A percentile compares a stretch with the other conserved stretches of the same genome.
Conservation (phyloP, 2,888 invertebrate genomes). For the Andrena bicolor region DNA sequence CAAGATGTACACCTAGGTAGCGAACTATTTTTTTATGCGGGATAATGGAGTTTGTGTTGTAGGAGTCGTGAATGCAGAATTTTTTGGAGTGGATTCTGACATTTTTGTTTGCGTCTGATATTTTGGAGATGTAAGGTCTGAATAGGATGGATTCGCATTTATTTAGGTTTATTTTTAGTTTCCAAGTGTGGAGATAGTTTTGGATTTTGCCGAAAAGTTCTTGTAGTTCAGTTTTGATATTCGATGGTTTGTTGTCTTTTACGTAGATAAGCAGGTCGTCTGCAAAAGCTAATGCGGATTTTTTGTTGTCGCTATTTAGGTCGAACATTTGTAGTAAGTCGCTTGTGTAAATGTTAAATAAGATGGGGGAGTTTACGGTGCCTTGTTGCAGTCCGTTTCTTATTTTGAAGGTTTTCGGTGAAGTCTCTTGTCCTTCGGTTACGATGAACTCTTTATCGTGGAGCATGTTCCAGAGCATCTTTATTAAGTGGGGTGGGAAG, state of each 20-base stretch:
- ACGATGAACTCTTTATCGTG: constrained; percentile 38
- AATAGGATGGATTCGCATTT: constrained; percentile 47
- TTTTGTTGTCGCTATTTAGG: constrained; percentile 3
- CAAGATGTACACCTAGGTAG: no score
- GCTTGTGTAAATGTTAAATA: constrained; percentile 52
- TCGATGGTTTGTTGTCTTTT: background rate
- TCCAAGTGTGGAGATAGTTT: constrained; percentile 36
- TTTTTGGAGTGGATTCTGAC: no score
- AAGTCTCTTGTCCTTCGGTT: background rate
- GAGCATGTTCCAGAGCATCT: constrained; percentile 46
- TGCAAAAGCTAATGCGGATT: constrained; percentile 53
- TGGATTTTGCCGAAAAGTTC: background rate
- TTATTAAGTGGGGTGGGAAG: background rate
- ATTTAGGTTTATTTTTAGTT: constrained; percentile 34
- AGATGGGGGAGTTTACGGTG: constrained; percentile 10
- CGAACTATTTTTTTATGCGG: no score
- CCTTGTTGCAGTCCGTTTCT: constrained; percentile 30
- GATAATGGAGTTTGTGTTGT: no score
- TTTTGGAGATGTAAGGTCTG: constrained; percentile 32
- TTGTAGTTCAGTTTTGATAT: constrained; percentile 6
- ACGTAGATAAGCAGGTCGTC: constrained; percentile 54
- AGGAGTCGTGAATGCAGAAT: no score
- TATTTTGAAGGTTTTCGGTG: constrained; percentile 22
- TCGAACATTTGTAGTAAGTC: constrained; percentile 32
- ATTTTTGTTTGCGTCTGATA: constrained; percentile 6